Base-by-base conservation (phyloP, 2,113 vertebrate species). In the Hoplias malabaricus region DNA sequence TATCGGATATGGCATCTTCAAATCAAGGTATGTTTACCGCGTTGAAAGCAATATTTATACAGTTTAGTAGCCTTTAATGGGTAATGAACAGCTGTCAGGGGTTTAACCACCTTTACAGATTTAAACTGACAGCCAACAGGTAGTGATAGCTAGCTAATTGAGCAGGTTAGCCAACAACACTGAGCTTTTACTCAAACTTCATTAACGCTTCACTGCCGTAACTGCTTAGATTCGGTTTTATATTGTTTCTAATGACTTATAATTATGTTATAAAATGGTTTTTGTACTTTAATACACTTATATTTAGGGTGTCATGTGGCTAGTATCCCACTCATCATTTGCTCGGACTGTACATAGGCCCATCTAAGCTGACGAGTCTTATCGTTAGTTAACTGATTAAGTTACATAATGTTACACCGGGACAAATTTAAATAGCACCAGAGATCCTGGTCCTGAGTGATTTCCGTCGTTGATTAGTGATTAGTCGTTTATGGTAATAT, bases 1-100 rank as follows among this genome's bases (percentile, higher is more conserved):
- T 42, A 12, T 63, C 54, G 29, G 79, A 54, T 27, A 84, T 84
- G 82, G 21, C 79, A 54, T 81, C 82, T 31, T 65, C 75, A 12
- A 68, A 81, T 31, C 25, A 75, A 78, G 82, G 82, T 84, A n/a
- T n/a, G n/a, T n/a, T n/a, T n/a, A 75, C 3, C 2, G n/a, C 34
- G 25, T 69, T 4, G 7, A 34, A n/a, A 12, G n/a, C 13, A n/a
- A 61, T 12, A 5, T n/a, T 12, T 9, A 50, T 21, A 3, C 25
- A 5, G 11, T 46, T 38, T 7, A 16, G 2, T 4, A 4, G 29
- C 12, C n/a, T 36, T 38, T 2, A 11, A 11, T 36, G 9, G 34
- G 12, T 21, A 14, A 9, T 31, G n/a, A 50, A 42, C 43, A 50
- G 27, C 6, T 62, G 59, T 34, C 31, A 62, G 59, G 6, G 16